Evolutionary conservation across 1,140 invertebrate genomes (phyloP).

Genomic region (Pseudobourletiella spinata): DNA sequence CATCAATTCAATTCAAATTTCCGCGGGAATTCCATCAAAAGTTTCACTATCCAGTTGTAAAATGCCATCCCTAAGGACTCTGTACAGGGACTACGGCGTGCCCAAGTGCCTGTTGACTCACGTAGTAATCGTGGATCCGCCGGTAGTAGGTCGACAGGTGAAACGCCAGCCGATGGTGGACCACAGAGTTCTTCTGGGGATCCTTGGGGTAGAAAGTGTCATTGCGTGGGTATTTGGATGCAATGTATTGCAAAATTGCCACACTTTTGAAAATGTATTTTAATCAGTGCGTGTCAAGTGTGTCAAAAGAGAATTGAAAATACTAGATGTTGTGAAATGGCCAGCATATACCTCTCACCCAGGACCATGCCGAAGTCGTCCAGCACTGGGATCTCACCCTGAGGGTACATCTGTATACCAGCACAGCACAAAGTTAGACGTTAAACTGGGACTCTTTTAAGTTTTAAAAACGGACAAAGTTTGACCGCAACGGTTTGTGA

Average conservation of each 20-base stretch:
- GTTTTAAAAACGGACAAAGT: background rate
- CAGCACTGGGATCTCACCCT: slow-evolving; percentile 59
- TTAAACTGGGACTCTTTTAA: background rate
- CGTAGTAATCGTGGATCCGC: slow-evolving; percentile 55
- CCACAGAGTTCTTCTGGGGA: slow-evolving; percentile 52
- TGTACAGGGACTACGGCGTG: background rate
- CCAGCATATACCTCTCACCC: slow-evolving; percentile 1
- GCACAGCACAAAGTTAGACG: background rate
- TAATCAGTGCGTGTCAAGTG: too few species aligned
- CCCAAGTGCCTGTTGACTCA: slow-evolving; percentile 40
- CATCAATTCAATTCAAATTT: background rate
- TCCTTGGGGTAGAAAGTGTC: slow-evolving; percentile 59
- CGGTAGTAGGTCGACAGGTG: slow-evolving; percentile 65
- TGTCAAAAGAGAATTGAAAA: too few species aligned
- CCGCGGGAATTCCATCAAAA: background rate
- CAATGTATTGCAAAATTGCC: slow-evolving; percentile 66
- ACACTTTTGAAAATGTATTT: slow-evolving; percentile 47
- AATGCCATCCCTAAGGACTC: background rate
- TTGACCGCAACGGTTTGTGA: too few species aligned
- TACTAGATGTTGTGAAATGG: too few species aligned
- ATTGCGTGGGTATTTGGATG: slow-evolving; percentile 58
- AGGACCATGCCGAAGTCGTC: background rate
- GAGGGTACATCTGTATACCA: slow-evolving; percentile 65
- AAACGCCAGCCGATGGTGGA: slow-evolving; percentile 66
- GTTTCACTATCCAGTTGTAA: background rate